Percentiles rank a stretch among this genome's conserved stretches.
Evolutionary conservation across 2,113 vertebrate species (phyloP).

Genomic region (Columba janthina): DNA sequence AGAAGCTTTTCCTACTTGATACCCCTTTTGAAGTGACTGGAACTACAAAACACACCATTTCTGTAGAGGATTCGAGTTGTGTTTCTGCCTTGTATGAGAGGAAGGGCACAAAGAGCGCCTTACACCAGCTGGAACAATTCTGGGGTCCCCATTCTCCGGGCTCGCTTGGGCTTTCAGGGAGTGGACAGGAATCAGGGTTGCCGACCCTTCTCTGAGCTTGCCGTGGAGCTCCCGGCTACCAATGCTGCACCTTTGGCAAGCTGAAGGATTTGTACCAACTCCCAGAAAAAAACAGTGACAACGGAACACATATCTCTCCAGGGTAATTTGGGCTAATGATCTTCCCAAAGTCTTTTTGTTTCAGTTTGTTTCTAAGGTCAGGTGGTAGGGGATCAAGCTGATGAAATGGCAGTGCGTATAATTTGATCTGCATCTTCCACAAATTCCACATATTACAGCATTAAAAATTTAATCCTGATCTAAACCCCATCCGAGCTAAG

Average conservation of each 20-base stretch:
- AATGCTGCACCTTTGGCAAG: not conserved
- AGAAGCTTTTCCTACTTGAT: slow-evolving; percentile 66
- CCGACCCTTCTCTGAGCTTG: not conserved
- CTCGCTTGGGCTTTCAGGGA: not conserved
- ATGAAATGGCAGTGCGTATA: not conserved
- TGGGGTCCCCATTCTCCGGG: not conserved
- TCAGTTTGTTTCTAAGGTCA: not conserved
- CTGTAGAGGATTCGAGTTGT: slow-evolving; percentile 17
- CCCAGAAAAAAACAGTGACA: not conserved
- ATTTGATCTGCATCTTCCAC: not conserved
- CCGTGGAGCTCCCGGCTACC: fast-evolving
- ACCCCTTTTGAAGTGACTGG: slow-evolving; percentile 52
- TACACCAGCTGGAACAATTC: not conserved
- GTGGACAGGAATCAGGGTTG: not conserved
- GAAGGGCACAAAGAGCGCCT: not conserved
- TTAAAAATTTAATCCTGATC: not conserved
- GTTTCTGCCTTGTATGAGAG: not conserved
- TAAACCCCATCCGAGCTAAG: not conserved
- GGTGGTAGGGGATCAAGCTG: not conserved
- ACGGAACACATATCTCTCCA: not conserved
- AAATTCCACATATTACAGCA: not conserved
- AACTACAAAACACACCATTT: slow-evolving; percentile 2
- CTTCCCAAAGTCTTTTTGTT: not conserved
- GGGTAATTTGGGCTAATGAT: not conserved
- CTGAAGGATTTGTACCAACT: not conserved